Evolutionary conservation across 2,888 invertebrate species (phyloP), one percentile per base, ranked within the genome.

Genomic region (Hydrotaea cyrtoneurina): DNA sequence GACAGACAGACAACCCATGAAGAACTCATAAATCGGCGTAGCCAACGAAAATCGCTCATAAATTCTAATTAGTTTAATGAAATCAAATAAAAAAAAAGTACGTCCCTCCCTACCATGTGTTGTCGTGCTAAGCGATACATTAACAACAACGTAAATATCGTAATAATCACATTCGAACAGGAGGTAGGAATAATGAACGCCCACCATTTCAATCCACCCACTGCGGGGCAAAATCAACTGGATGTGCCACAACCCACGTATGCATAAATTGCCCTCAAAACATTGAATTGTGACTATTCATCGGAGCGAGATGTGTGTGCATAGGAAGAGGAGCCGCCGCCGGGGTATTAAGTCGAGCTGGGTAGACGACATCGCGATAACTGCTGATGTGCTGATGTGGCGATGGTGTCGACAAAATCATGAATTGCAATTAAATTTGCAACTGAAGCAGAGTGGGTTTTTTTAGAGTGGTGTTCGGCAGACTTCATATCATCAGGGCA

Each of bases 21-120:
- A n/a, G n/a, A n/a, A 50, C 2, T 7, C 62, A 62, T 62, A 62
- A 62, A 62, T 62, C 19, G 31, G n/a, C 31, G 11, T 59, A 26
- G 26, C 59, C 1, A 15, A 36, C 53, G 66, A 72, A 50, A 79
- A 72, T 83, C 83, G 83, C 86, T 87, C 87, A 87, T 90, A 89
- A 90, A 89, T 90, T 88, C 87, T 89, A 90, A 90, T 90, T 88
- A 89, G 89, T 87, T 91, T 90, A 89, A 90, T 89, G 87, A 91
- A 90, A 91, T 91, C 90, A 91, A 89, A 88, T 88, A 78, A 76
- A 75, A 64, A 75, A 17, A 55, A 39, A 19, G 66, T 39, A 69
- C 39, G n/a, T n/a, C n/a, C n/a, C n/a, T 7, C 7, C 55, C 1
- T 26, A 31, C 26, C 10, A 11, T 13, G 26, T 59, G 26, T 26